Base-by-base conservation (phyloP, 35 echinoderm and acorn worm species). In the Ophiothrix spiculata region DNA sequence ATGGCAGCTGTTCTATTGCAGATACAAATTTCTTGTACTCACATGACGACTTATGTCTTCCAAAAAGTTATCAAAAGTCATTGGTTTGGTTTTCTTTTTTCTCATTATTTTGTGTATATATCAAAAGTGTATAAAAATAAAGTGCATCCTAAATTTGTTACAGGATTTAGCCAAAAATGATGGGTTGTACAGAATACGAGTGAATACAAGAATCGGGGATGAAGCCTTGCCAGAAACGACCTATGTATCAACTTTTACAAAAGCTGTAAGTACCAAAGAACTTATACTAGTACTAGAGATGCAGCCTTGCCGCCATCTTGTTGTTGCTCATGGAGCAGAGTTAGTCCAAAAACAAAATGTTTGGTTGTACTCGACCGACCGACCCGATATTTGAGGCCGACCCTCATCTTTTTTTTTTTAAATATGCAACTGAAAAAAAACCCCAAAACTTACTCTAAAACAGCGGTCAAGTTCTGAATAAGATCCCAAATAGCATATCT, bases 211-310 rank as follows among this genome's bases (percentile, higher is more conserved):
- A 33, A 33, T 83, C 0, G 88, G 81, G n/a, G 74, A 21, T 31
- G 36, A 36, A 29, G 32, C 79, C 4, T 64, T 76, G 31, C 42
- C 37, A 45, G 81, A 75, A 40, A 33, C 75, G 0, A 31, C 77
- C 15, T 90, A 80, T 60, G 88, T 90, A n/a, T 84, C 88, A 2
- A 84, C 80, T 21, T 90, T 90, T 79, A 84, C 88, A 6, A 84
- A 83, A 90, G 88, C 88, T 16, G 87, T 89, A 75, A 90, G 88
- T 37, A 13, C 2, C 19, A 23, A 4, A 3, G 19, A 77, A 37
- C n/a, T 23, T 35, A 34, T 79, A 8, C 23, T 23, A 13, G 32
- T 1, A 34, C 14, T 15, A 35, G 10, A 14, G 6, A 12, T 28
- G 35, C n/a, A 3, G 3, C 75, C 33, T 29, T 6, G 25, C 17